Percentiles rank a stretch among this genome's conserved stretches.
These are phyloP conservation scores for Sula dactylatra DNA, from an alignment of 2,113 vertebrate genomes.

Conservation along the genomic window DNA sequence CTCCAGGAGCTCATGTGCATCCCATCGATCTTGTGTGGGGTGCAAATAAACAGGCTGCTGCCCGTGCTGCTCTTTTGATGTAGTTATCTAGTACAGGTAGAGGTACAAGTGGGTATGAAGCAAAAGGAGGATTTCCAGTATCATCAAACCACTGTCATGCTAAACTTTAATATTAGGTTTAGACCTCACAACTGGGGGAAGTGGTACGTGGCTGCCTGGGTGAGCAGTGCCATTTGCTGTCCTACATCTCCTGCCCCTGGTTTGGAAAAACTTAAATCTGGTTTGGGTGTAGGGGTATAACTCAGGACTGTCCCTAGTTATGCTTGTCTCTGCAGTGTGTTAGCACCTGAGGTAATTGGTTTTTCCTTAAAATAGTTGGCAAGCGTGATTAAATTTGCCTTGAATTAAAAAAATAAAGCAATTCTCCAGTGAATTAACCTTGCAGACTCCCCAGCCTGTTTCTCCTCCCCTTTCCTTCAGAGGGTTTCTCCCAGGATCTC, in stretches of 20 bases:
- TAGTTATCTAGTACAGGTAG: background rate
- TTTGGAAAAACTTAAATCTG: background rate
- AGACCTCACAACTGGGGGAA: rapidly evolving
- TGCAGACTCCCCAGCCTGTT: background rate
- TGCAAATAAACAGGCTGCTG: background rate
- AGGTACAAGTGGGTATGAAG: background rate
- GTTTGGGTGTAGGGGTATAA: background rate
- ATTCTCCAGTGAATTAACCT: background rate
- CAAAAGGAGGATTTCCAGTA: background rate
- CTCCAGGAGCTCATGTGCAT: background rate
- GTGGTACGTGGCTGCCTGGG: rapidly evolving
- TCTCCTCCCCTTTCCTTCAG: background rate
- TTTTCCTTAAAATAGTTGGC: background rate
- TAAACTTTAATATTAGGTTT: background rate
- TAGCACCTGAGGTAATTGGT: background rate
- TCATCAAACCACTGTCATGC: rapidly evolving
- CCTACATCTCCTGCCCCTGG: background rate
- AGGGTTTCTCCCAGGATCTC: background rate
- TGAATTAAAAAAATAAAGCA: background rate
- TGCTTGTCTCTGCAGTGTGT: background rate
- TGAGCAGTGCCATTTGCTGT: background rate
- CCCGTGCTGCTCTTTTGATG: background rate
- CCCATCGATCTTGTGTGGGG: background rate
- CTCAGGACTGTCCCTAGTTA: background rate
- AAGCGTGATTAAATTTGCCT: background rate